Evolutionary conservation across 2,888 invertebrate species (phyloP), one percentile per base, ranked within the genome.

Genomic region (Diarsia brunnea): DNA sequence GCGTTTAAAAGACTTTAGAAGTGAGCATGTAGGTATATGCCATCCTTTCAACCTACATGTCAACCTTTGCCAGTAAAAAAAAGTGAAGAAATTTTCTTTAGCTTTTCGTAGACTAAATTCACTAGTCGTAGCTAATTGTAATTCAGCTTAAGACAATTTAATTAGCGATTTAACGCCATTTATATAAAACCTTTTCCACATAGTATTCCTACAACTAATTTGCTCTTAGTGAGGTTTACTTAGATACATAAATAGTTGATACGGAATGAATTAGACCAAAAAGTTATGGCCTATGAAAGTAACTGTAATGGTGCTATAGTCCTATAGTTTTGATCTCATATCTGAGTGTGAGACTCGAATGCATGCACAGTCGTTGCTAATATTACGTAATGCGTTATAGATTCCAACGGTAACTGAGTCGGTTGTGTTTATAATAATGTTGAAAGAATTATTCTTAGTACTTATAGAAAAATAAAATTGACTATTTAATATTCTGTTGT

Each of bases 291-390:
- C 96, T 96, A 95, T 92, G 95, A 95, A 92, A 90, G 95, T 94
- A 96, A 96, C 93, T 94, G 95, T 94, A 94, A 93, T 95, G 96
- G 96, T 96, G 96, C 96, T 96, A 96, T 95, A 95, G 93, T 94
- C 92, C 90, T 92, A 87, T 95, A 96, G 95, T 92, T 92, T 93
- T 95, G 96, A 96, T 96, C 96, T 96, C 96, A 94, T 95, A 96
- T 95, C 95, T 94, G 91, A 90, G 90, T 92, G 92, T 93, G 95
- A 94, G 93, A 93, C 88, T 86, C 87, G 92, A 86, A 89, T 89
- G 92, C 90, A 89, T 89, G 90, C 89, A 89, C 87, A 90, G 85
- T 91, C 92, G 93, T 92, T 91, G 92, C 92, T 92, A 89, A 89
- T 92, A 90, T 81, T 85, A 87, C 70, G 80, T 87, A 87, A 85